These are phyloP conservation scores for Trisateles emortualis DNA, from an alignment of 2,888 invertebrate species.

Conservation along the genomic window DNA sequence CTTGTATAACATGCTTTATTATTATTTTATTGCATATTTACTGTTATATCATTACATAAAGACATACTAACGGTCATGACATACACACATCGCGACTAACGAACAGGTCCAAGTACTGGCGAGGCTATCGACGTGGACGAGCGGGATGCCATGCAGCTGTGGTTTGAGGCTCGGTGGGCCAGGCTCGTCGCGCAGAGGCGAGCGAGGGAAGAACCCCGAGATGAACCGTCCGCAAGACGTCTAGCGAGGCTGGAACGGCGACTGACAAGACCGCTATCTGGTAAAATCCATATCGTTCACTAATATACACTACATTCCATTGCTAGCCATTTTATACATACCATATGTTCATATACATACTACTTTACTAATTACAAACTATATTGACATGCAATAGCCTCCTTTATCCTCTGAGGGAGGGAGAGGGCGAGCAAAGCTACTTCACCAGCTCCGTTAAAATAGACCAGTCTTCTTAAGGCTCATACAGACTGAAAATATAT, in stretches of 20 bases:
- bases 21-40: background rate
- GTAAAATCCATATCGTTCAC: slow-evolving; percentile 53
- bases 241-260: slow-evolving; percentile 66
- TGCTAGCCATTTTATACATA: background rate
- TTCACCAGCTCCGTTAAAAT: no score
- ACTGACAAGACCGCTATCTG: slow-evolving; percentile 67
- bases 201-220: slow-evolving; percentile 56
- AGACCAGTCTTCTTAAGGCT: no score
- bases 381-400: no score
- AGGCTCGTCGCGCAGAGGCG: slow-evolving; percentile 73
- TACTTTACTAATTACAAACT: no score
- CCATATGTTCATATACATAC: no score
- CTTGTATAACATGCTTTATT: background rate
- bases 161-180: slow-evolving; percentile 81
- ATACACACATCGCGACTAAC: slow-evolving; percentile 24
- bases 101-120: slow-evolving; percentile 39
- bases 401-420: no score
- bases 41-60: background rate
- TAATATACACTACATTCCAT: background rate
- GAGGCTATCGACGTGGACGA: slow-evolving; percentile 65
- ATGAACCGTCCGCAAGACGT: slow-evolving; percentile 56
- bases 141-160: slow-evolving; percentile 78
- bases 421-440: no score
- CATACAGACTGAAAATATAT: no score
- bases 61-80: slow-evolving; percentile 9